These are phyloP conservation scores for Coracias cyanogaster DNA, from an alignment of 2,797 vertebrate genomes.

Conservation along the genomic window DNA sequence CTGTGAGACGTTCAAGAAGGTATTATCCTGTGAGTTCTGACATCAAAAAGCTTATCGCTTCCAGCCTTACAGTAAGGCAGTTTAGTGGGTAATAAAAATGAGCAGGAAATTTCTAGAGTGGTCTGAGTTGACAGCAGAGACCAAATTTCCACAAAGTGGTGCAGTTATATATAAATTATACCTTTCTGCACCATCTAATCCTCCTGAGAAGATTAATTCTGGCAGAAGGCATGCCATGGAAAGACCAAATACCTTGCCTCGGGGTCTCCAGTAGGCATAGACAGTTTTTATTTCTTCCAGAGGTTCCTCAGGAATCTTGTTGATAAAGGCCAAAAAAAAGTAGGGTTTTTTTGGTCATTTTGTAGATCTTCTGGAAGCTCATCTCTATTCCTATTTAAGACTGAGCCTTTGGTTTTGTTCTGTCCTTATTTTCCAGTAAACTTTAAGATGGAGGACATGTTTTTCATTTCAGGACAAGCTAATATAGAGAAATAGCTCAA, in stretches of 20 bases:
- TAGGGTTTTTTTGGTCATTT: not conserved
- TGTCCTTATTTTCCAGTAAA: not conserved
- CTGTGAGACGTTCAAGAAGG: constrained; percentile 63
- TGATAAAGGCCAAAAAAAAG: not conserved
- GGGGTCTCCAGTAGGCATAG: not conserved
- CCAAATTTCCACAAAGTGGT: constrained; percentile 57
- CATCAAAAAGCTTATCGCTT: constrained; percentile 66
- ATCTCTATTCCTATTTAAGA: not conserved
- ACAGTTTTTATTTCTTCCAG: constrained; percentile 9
- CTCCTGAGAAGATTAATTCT: constrained; percentile 58
- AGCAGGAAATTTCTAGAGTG: constrained; percentile 60
- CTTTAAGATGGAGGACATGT: not conserved
- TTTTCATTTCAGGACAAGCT: not conserved
- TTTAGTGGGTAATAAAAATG: constrained; percentile 67
- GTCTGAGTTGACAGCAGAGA: constrained; percentile 50
- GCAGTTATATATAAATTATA: constrained; percentile 62
- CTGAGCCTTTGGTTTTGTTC: not conserved
- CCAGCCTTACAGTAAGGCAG: constrained; percentile 52
- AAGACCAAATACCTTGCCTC: constrained; percentile 49
- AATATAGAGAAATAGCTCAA: not conserved
- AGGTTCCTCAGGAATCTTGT: not conserved
- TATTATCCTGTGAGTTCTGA: constrained; percentile 59
- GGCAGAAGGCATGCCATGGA: constrained; percentile 27
- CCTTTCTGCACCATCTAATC: constrained; percentile 36
- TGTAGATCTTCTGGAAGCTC: not conserved